Evolutionary conservation across 2,888 invertebrate genomes (phyloP).

Genomic region (Aplocera efformata): DNA sequence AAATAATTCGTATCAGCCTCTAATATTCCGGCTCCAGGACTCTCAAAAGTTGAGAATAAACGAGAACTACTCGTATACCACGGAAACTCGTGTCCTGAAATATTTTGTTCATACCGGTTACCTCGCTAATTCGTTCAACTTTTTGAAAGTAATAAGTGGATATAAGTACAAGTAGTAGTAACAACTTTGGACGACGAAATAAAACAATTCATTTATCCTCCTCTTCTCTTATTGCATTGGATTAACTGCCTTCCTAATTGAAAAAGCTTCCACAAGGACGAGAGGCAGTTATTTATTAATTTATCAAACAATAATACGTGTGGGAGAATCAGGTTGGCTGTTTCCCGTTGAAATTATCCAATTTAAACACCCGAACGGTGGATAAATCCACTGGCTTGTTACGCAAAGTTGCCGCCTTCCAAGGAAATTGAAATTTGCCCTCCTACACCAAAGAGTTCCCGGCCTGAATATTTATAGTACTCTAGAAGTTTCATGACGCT

Average conservation of each 20-base stretch:
- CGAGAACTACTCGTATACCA: no score
- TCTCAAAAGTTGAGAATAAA: no score
- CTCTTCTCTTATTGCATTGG: no score
- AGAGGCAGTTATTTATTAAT: constrained; percentile 16
- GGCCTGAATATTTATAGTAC: constrained; percentile 36
- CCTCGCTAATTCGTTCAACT: no score
- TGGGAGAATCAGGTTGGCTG: constrained; percentile 15
- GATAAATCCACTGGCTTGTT: constrained; percentile 29
- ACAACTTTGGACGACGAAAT: no score
- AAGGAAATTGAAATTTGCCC: constrained; percentile 30
- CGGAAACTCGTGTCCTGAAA: no score
- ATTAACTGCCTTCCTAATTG: background rate
- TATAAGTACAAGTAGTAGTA: no score
- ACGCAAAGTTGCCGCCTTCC: constrained; percentile 22
- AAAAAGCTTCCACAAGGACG: constrained; percentile 1
- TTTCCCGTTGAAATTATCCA: constrained; percentile 30
- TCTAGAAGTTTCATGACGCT: constrained; percentile 34
- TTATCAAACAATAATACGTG: constrained; percentile 22
- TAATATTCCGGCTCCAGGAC: no score
- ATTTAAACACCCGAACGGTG: constrained; percentile 25
- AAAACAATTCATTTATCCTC: no score
- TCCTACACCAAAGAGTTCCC: constrained; percentile 25
- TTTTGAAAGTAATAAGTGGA: no score
- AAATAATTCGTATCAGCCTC: no score
- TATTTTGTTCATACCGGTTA: no score